These are phyloP conservation scores for Orius insidiosus DNA, from an alignment of 1,140 invertebrate species.

Conservation along the genomic window DNA sequence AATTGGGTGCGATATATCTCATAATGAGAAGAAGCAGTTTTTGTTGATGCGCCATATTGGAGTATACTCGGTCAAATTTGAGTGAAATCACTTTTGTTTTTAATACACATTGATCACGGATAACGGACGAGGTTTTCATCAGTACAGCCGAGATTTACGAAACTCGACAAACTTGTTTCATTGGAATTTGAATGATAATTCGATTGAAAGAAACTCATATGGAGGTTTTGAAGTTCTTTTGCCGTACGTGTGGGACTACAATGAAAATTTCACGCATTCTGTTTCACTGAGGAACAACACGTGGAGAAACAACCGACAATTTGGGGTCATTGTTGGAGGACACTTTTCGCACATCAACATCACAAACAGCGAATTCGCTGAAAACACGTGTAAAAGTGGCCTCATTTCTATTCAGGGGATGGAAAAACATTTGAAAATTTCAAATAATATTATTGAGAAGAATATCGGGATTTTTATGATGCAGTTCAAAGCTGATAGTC, in stretches of 20 bases:
- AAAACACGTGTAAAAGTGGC: slow-evolving; percentile 68
- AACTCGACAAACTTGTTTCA: slow-evolving; percentile 89
- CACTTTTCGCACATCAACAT: slow-evolving; percentile 79
- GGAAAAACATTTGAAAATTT: slow-evolving; percentile 82
- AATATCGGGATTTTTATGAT: slow-evolving; percentile 78
- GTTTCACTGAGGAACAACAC: slow-evolving; percentile 72
- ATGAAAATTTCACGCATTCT: slow-evolving; percentile 84
- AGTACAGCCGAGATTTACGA: slow-evolving; percentile 73
- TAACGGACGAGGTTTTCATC: slow-evolving; percentile 68
- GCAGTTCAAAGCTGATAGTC: slow-evolving; percentile 76
- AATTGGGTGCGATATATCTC: slow-evolving; percentile 58
- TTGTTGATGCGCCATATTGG: slow-evolving; percentile 66
- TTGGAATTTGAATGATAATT: slow-evolving; percentile 76
- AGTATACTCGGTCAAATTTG: slow-evolving; percentile 65
- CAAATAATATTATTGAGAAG: slow-evolving; percentile 51
- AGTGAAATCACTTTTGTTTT: slow-evolving; percentile 72
- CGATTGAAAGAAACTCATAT: slow-evolving; percentile 62
- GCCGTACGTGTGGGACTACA: slow-evolving; percentile 89
- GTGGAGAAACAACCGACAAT: slow-evolving; percentile 70
- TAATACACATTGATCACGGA: slow-evolving; percentile 67
- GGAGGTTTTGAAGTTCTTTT: slow-evolving; percentile 71
- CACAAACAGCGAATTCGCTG: slow-evolving; percentile 64
- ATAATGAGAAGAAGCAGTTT: slow-evolving; percentile 63
- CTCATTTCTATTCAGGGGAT: slow-evolving; percentile 79
- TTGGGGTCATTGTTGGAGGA: slow-evolving; percentile 69